A percentile compares a stretch with the other conserved stretches of the same genome.
Conservation (phyloP, 1,140 invertebrate species). For the Oryzaephilus surinamensis region DNA sequence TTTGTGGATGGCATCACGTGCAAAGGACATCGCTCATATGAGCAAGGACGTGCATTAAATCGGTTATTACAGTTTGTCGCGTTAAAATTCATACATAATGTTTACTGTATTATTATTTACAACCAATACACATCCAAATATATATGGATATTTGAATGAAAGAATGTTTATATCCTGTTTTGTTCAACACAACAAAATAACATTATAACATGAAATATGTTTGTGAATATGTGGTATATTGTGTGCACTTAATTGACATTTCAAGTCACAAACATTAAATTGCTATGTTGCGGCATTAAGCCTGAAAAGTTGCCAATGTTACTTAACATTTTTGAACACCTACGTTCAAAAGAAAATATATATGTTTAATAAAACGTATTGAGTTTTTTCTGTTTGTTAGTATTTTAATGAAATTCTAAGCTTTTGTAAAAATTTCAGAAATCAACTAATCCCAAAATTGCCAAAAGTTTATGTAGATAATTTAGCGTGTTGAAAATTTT, state of each 20-base stretch:
- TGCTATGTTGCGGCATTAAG: not conserved
- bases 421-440: no score
- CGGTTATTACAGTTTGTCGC: not conserved
- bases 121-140: conserved; percentile 7
- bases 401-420: no score
- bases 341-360: not conserved
- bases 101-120: conserved; percentile 5
- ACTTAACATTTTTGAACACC: not conserved
- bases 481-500: no score
- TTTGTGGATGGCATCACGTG: conserved; percentile 11
- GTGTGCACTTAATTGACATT: not conserved
- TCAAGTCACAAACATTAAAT: not conserved
- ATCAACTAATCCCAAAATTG: no score
- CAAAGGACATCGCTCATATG: conserved; percentile 13
- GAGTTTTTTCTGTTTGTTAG: no score
- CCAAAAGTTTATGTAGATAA: no score
- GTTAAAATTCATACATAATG: conserved; percentile 3
- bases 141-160: no score
- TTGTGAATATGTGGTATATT: conserved; percentile 2
- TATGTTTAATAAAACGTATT: not conserved
- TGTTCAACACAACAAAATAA: conserved; percentile 1
- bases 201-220: conserved; percentile 6
- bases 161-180: conserved; percentile 11
- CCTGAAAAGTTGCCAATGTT: not conserved
- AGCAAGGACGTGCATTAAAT: conserved; percentile 15